A percentile compares a stretch with the other conserved stretches of the same genome.
phyloP scores from a whole-genome alignment of 2,888 invertebrate species.

The Drosophila mettleri region DNA sequence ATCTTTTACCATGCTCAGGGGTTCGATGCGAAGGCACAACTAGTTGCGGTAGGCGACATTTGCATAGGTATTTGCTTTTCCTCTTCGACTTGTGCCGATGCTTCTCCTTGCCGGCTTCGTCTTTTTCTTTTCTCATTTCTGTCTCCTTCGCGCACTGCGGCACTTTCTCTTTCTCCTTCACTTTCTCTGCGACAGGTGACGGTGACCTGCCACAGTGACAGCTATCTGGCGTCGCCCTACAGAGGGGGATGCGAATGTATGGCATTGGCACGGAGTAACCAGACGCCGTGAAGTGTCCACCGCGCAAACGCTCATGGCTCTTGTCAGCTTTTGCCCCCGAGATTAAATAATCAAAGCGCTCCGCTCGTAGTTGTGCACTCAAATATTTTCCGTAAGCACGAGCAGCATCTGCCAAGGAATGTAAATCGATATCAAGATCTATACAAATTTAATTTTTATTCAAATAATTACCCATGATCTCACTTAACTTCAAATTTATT shows the following conservation, averaged over 20 bases:
- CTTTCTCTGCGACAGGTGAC: too few species aligned
- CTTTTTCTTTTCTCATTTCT: neutral
- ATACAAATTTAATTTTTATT: neutral
- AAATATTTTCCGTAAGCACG: constrained; percentile 39
- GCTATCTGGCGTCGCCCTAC: neutral
- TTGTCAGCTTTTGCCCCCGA: neutral
- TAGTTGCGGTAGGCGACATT: constrained; percentile 16
- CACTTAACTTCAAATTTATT: constrained; percentile 23
- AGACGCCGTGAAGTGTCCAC: constrained; percentile 1
- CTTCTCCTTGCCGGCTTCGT: too few species aligned
- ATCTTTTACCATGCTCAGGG: neutral
- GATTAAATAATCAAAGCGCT: neutral
- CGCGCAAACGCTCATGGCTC: constrained; percentile 14
- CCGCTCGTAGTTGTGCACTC: constrained; percentile 28
- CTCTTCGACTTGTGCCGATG: neutral
- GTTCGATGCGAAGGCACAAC: constrained; percentile 23
- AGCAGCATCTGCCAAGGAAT: constrained; percentile 17
- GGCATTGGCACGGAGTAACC: neutral
- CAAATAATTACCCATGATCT: constrained; percentile 38
- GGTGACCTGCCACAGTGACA: too few species aligned
- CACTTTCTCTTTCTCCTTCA: too few species aligned
- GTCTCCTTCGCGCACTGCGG: neutral
- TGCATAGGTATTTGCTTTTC: constrained; percentile 1
- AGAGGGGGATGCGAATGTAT: neutral
- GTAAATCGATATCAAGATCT: too few species aligned